Base-by-base conservation (phyloP, 2,888 invertebrate species). In the Thalpophila matura region DNA sequence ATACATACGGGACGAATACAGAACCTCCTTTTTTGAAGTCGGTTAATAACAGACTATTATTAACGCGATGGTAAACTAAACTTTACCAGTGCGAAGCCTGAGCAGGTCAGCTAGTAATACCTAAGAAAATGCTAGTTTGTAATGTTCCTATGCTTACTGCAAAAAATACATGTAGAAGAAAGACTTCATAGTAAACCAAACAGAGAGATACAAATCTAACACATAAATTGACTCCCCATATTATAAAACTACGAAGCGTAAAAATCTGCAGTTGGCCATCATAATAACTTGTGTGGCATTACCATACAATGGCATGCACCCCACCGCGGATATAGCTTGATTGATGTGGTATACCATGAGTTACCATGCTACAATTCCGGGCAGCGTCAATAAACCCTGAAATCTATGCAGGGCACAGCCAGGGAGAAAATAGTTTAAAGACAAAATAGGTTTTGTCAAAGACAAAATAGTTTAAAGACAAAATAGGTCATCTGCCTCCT, bases 291-390 rank as follows among this genome's bases (percentile, higher is more conserved):
- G 37, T 33, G 12, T 12, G 33, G 16, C 24, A 79, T 79, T 77
- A 65, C 57, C 79, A 77, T 77, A 77, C 79, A 77, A 77, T 79
- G 40, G 55, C 31, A 31, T 43, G 40, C 62, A 51, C 66, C 76
- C 69, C 56, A 43, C 49, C 38, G 27, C 43, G 62, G 56, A 66
- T 38, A 35, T 57, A 59, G 60, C 50, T 56, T 51, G 58, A 60
- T 63, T 59, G 27, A 45, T 60, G 57, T 42, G 56, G 40, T 43
- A 37, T 29, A 12, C n/a, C n/a, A n/a, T n/a, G n/a, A n/a, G n/a
- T n/a, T 56, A 59, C 20, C 16, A 9, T 46, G 43, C 60, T 40
- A 53, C 59, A 65, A 54, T 77, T 63, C 77, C 77, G 73, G 77
- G 27, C n/a, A 38, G 12, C 31, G 9, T 33, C 47, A 38, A 54